Base-by-base conservation (phyloP, 2,797 vertebrate species). In the Sebastes oblongus region DNA sequence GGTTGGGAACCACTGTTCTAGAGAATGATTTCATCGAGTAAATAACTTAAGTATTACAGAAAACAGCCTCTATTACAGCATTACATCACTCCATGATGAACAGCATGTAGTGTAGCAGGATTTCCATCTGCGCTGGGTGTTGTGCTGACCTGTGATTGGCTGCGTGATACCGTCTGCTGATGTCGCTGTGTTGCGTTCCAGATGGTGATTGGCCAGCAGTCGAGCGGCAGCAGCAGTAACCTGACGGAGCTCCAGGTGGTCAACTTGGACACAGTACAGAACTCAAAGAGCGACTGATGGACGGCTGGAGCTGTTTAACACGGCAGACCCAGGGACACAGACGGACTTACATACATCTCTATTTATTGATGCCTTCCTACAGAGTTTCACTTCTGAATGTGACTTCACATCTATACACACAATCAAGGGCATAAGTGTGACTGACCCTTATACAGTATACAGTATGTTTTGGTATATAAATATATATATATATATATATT, bases 171-270 rank as follows among this genome's bases (percentile, higher is more conserved):
- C 8, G 8, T 24, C 22, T 58, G 20, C 88, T 93, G 65, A 93
- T 54, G 10, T 2, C 3, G 14, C 18, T 16, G 66, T 55, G 67
- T 82, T 93, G 69, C 86, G 82, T 92, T 95, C 86, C 97, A 99
- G 98, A 98, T 98, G 92, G 97, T 99, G 93, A 99, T 99, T 91
- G 98, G 98, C 12, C 98, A 98, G 93, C 98, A 99, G 95, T 96
- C 97, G 90, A 96, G 96, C 94, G 96, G 94, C 94, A 96, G 96
- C 96, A 95, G 94, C 94, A 97, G 96, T 96, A 99, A 97, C 95
- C 93, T 99, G 95, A 98, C 98, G 1, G 98, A 99, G 95, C 96
- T 99, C 77, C 98, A 99, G 95, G 97, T 99, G 89, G 97, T 99
- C 85, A 99, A 97, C 92, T 92, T 99, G 94, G 98, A 99, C 29